Base-by-base conservation (phyloP, 2,797 vertebrate genomes). In the Varecia variegata region DNA sequence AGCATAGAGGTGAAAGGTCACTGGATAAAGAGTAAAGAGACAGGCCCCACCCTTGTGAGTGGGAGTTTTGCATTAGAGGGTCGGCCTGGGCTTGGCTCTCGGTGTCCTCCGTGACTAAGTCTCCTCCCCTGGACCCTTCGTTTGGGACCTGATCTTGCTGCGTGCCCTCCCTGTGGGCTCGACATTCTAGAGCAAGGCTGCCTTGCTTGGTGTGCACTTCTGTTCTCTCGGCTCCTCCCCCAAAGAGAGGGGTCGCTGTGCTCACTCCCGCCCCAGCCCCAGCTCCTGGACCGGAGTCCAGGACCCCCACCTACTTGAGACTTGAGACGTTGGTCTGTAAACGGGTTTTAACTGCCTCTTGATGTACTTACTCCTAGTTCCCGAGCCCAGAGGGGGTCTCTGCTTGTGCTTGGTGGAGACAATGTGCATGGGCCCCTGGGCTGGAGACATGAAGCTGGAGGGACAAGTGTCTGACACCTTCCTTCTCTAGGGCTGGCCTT, bases 341-440 rank as follows among this genome's bases (percentile, higher is more conserved):
- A 23, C 18, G 9, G 60, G 9, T 38, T 86, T 71, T 10, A 4
- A 4, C 17, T 17, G n/a, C 25, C 15, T 43, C 14, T 76, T 4
- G 10, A 11, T 0, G 21, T 7, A 8, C 43, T 17, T 47, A 7
- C 6, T 30, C 21, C 17, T 2, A 10, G 3, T 23, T 30, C 40
- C 30, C 0, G 1, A 43, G 17, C 17, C 56, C 4, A 2, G 47
- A 27, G 40, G 4, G 8, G 4, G 21, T 50, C 52, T 45, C 27
- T 6, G 8, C 23, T 23, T 30, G 13, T 25, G 38, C 68, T 70
- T 5, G 14, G 30, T 35, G 58, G 81, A 40, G 14, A 35, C 18
- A 2, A 45, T 1, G 2, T 13, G 11, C 17, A 0, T 1, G 20
- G 60, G 38, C 4, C 5, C n/a, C 9, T 1, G 71, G 47, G n/a